These are phyloP conservation scores for Anolis carolinensis DNA, from an alignment of 2,113 vertebrate genomes.

Conservation along the genomic window DNA sequence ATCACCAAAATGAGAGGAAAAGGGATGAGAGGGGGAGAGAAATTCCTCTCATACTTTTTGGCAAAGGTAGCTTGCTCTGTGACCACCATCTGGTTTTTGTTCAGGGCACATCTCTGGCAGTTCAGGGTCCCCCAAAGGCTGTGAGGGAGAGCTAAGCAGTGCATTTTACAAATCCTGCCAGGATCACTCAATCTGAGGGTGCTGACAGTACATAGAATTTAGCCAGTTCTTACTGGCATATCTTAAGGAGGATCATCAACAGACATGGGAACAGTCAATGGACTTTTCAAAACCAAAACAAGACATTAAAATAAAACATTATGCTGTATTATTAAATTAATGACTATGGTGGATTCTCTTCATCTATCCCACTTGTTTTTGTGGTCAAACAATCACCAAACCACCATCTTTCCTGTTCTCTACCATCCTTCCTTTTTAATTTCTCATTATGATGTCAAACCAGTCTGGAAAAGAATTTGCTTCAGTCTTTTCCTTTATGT, in stretches of 20 bases:
- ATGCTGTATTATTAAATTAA: background rate
- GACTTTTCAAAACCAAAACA: background rate
- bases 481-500: background rate
- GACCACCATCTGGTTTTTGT: slow-evolving; percentile 64
- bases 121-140: background rate
- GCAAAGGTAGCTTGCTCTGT: slow-evolving; percentile 62
- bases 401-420: background rate
- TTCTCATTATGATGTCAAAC: background rate
- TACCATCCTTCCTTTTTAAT: background rate
- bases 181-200: background rate
- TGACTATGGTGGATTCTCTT: background rate
- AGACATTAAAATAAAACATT: background rate
- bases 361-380: background rate
- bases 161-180: background rate
- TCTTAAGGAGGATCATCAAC: background rate
- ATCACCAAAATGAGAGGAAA: slow-evolving; percentile 36
- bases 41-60: slow-evolving; percentile 67
- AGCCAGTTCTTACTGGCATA: background rate
- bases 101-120: background rate
- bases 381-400: background rate
- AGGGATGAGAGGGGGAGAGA: background rate
- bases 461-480: background rate
- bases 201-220: background rate
- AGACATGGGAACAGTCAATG: too few species aligned
- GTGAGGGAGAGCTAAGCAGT: slow-evolving; percentile 1